Conservation (phyloP, 2,113 vertebrate species). For the Scomber scombrus region DNA sequence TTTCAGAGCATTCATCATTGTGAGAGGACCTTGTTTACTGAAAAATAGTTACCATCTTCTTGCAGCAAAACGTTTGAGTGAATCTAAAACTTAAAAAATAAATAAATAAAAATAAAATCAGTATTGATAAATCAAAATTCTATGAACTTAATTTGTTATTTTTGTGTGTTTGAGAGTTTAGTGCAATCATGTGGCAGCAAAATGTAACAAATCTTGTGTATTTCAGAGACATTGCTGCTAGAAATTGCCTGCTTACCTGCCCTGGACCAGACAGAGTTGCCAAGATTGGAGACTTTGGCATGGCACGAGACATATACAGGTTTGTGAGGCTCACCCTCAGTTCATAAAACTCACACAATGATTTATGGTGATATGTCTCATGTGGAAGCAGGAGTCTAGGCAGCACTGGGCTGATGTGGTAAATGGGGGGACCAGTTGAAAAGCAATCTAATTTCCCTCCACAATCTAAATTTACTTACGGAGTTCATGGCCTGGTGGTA, state of each 20-base stretch:
- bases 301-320: conserved; percentile 95
- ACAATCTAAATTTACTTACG: conserved; percentile 1
- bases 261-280: conserved; percentile 87
- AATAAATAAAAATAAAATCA: too few species aligned
- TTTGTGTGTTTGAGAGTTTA: background rate
- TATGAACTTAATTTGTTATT: too few species aligned
- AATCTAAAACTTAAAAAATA: too few species aligned
- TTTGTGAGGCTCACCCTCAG: conserved; percentile 49
- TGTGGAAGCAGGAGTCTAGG: background rate
- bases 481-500: conserved; percentile 20
- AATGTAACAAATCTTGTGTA: conserved; percentile 9
- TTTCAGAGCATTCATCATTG: too few species aligned
- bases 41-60: too few species aligned
- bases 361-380: background rate
- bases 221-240: conserved; percentile 92
- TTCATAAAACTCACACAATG: background rate
- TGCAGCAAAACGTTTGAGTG: too few species aligned
- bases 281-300: conserved; percentile 95
- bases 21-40: too few species aligned
- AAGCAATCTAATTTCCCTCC: conserved; percentile 15
- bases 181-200: background rate
- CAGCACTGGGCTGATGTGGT: conserved; percentile 10
- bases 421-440: conserved; percentile 12
- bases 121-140: too few species aligned
- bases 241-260: conserved; percentile 93